Conservation (phyloP, 1,140 invertebrate species). For the Pentalonia nigronervosa region DNA sequence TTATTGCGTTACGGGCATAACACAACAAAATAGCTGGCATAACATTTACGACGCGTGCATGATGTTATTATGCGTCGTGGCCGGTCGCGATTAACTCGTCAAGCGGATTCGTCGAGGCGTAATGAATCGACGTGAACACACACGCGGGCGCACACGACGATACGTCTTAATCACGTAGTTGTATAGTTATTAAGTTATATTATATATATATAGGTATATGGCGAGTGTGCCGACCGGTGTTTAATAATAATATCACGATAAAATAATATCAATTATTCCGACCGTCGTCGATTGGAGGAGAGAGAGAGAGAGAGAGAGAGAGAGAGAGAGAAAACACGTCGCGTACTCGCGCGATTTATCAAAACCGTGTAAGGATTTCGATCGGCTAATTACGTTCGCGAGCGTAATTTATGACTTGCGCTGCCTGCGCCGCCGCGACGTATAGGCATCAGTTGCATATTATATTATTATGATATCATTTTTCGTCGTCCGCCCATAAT, state of each 20-base stretch:
- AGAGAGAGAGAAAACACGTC: neutral
- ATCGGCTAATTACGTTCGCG: neutral
- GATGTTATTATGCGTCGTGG: neutral
- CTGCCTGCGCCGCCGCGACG: no score
- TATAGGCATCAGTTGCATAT: neutral
- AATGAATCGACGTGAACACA: conserved; percentile 19
- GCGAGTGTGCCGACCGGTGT: neutral
- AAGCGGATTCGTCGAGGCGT: conserved; percentile 9
- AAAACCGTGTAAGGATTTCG: neutral
- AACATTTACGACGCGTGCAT: neutral
- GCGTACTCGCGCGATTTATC: neutral
- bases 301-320: neutral
- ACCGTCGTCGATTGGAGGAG: no score
- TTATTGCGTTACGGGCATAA: neutral
- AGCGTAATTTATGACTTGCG: neutral
- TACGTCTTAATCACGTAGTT: neutral
- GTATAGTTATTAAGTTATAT: neutral
- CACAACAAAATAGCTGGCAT: neutral
- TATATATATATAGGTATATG: neutral
- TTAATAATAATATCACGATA: neutral
- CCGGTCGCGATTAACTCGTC: conserved; percentile 17
- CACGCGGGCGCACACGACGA: neutral
- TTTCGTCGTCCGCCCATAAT: no score
- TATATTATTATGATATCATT: neutral
- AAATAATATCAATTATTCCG: conserved; percentile 13